Base-by-base conservation (phyloP, 2,888 invertebrate species). In the Blastobasis adustella region DNA sequence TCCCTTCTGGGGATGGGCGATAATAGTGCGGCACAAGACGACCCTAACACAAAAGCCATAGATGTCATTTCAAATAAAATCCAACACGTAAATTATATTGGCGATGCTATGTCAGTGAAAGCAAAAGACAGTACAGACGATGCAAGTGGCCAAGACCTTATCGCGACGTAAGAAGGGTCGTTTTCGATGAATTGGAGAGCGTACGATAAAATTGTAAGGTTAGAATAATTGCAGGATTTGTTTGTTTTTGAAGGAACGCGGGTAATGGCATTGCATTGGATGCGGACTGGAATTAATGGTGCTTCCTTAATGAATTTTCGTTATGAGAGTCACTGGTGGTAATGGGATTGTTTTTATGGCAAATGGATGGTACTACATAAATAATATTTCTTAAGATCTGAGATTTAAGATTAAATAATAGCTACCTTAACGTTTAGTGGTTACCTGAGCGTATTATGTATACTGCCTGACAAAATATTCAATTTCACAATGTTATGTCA, bases 141-240 rank as follows among this genome's bases (percentile, higher is more conserved):
- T 70, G 66, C 74, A 50, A 57, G 56, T 56, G 54, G 39, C 49
- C 55, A 54, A 56, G 55, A 67, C 69, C 51, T 57, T 63, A 55
- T 42, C 7, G 7, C 5, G 51, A 46, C 23, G 54, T 9, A 46
- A 50, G 60, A 67, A 56, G 56, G 61, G 49, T 54, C 47, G 55
- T 56, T 58, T 62, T 65, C 10, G 57, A 55, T 52, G 45, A 50
- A 48, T 41, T 44, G 42, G 10, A 46, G 9, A 44, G 45, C 9
- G 54, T 49, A 53, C 23, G 46, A 47, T 54, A 63, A 60, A 47
- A 59, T 67, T 69, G 76, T 67, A 66, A 64, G 65, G 71, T 73
- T 75, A 74, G 76, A 82, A 81, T 82, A 83, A 82, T 83, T 84
- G 79, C 75, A 73, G 79, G 84, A 86, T 85, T 86, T 86, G 86